Conservation (phyloP, 2,797 vertebrate species). For the Mycteria americana region DNA sequence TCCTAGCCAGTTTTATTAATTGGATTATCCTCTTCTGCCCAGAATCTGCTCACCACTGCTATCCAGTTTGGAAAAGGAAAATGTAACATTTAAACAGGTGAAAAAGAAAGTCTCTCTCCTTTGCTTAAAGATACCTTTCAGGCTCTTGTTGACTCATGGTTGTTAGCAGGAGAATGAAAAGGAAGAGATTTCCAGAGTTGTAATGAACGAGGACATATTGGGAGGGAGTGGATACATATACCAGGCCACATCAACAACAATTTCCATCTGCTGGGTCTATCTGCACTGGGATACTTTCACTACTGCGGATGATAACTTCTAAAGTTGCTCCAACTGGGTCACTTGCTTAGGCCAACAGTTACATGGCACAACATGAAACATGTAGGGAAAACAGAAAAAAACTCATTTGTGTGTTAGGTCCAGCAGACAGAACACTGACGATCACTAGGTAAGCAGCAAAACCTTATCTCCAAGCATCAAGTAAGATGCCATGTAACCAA, state of each 20-base stretch:
- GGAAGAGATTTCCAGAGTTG: not conserved
- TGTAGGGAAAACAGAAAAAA: not conserved
- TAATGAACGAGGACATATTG: not conserved
- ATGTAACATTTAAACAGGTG: not conserved
- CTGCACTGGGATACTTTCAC: not conserved
- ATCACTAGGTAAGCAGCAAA: not conserved
- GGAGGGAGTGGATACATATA: not conserved
- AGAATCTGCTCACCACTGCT: not conserved
- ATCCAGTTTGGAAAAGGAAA: not conserved
- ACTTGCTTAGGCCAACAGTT: not conserved
- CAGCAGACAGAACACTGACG: not conserved
- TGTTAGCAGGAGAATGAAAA: not conserved
- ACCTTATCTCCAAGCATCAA: not conserved
- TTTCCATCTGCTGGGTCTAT: not conserved
- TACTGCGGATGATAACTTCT: not conserved
- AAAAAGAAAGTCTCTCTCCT: not conserved
- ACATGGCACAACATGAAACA: not conserved
- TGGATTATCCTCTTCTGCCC: not conserved
- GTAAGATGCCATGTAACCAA: not conserved
- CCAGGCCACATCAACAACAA: not conserved
- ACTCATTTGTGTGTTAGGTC: not conserved
- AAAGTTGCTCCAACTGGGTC: not conserved
- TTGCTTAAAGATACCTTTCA: not conserved
- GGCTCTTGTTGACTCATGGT: not conserved
- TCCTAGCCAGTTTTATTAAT: not conserved